Percentiles rank a stretch among this genome's conserved stretches.
Conservation (phyloP, 2,888 invertebrate species). For the Calliopum simillimum region DNA sequence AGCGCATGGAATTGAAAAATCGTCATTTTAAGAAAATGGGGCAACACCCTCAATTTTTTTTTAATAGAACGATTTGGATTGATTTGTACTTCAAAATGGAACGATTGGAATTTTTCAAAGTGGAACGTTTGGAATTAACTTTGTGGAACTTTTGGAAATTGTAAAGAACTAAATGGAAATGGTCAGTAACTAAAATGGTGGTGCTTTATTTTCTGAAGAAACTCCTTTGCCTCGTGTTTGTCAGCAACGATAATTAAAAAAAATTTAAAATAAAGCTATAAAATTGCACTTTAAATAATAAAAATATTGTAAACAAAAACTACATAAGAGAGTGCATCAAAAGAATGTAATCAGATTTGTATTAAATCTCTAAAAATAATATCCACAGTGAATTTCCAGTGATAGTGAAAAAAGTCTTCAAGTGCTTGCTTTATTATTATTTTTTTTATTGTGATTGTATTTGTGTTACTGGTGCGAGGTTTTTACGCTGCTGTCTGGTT, state of each 20-base stretch:
- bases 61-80: too few species aligned
- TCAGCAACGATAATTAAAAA: constrained; percentile 26
- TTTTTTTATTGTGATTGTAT: constrained; percentile 27
- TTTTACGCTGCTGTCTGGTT: constrained; percentile 24
- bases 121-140: too few species aligned
- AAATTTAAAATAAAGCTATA: neutral
- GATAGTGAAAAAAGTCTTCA: constrained; percentile 11
- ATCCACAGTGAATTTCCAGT: neutral
- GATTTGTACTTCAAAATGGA: too few species aligned
- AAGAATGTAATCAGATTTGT: too few species aligned
- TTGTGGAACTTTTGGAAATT: too few species aligned
- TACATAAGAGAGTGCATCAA: neutral
- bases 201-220: constrained; percentile 29
- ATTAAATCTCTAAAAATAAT: neutral
- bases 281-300: neutral
- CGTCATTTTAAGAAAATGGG: too few species aligned
- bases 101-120: too few species aligned
- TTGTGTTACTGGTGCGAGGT: neutral
- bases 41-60: too few species aligned
- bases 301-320: neutral
- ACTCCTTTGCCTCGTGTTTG: constrained; percentile 39
- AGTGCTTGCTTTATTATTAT: constrained; percentile 30
- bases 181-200: too few species aligned
- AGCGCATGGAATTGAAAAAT: too few species aligned
- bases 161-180: too few species aligned